Evolutionary conservation across 1,140 invertebrate species (phyloP).

Genomic region (Zaprionus ghesquierei): DNA sequence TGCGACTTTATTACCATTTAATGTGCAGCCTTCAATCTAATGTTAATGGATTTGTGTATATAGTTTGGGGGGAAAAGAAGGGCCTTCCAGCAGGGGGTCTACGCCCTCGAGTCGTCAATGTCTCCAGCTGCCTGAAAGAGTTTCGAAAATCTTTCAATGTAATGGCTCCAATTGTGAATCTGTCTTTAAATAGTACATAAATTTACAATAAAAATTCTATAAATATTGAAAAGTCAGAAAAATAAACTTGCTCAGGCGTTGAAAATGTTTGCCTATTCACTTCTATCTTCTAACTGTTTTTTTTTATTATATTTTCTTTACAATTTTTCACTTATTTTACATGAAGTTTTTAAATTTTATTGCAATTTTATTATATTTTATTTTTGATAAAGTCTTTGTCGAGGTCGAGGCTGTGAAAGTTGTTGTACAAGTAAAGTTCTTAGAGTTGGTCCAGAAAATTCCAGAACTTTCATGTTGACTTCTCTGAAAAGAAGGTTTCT

Average conservation of each 20-base stretch:
- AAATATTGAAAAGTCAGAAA: background rate
- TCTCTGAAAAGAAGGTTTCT: no score
- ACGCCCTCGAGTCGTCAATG: slow-evolving; percentile 19
- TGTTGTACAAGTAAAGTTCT: background rate
- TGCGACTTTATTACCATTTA: slow-evolving; percentile 52
- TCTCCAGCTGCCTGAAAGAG: slow-evolving; percentile 23
- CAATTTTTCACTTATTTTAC: background rate
- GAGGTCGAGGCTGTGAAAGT: background rate
- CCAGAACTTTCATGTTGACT: background rate
- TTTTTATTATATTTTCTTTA: slow-evolving; percentile 1
- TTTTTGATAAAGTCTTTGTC: background rate
- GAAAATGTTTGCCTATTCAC: background rate
- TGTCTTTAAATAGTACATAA: slow-evolving; percentile 16
- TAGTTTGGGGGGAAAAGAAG: slow-evolving; percentile 6
- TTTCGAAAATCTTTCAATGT: slow-evolving; percentile 27
- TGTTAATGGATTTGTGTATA: slow-evolving; percentile 56
- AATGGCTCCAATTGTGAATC: slow-evolving; percentile 34
- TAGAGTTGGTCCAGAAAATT: background rate
- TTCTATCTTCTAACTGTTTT: background rate
- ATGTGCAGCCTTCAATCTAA: slow-evolving; percentile 44
- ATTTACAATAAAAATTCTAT: slow-evolving; percentile 24
- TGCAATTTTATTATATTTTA: background rate
- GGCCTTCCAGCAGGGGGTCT: slow-evolving; percentile 3
- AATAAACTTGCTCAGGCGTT: background rate
- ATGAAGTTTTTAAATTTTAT: background rate